Base-by-base conservation (phyloP, 2,888 invertebrate species). In the Patella ulyssiponensis region DNA sequence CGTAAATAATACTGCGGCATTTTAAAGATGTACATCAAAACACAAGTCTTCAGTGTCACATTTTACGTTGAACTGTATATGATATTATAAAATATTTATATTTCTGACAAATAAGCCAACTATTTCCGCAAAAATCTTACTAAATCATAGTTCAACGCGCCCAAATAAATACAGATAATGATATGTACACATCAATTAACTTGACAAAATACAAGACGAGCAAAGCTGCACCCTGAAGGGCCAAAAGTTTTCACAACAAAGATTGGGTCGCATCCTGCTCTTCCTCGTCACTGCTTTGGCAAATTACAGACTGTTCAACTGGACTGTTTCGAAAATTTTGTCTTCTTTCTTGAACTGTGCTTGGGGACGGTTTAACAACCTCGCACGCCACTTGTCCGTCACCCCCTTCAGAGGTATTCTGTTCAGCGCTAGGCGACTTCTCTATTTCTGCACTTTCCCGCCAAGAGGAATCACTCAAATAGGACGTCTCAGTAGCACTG, bases 401-500 rank as follows among this genome's bases (percentile, higher is more conserved):
- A n/a, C 64, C 77, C 7, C 56, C 53, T 69, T 70, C 71, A 71
- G 75, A 74, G 77, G 77, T 80, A 71, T 77, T 76, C 70, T 77
- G 52, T 20, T 77, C 72, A 15, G 70, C 53, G 74, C 71, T 20
- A 64, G 20, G 64, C 2, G 23, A 12, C 23, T 64, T 64, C 1
- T 64, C 64, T 14, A 64, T 23, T 23, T 64, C 64, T 20, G 23
- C 64, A 23, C 64, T 64, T 23, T 64, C 23, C 23, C 64, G 20
- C 64, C 64, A 80, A 12, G 81, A 80, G 23, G 77, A 77, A 77
- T 80, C 81, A 71, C 83, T 83, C 51, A 83, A 71, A 70, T 74
- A 79, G 15, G 83, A 83, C 51, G 81, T 81, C 53, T 81, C 78
- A 3, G 83, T 83, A 74, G 75, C 77, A 71, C 79, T 77, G 64